A percentile compares a stretch with the other conserved stretches of the same genome.
Conservation (phyloP, 2,113 vertebrate genomes). For the Camelus bactrianus region DNA sequence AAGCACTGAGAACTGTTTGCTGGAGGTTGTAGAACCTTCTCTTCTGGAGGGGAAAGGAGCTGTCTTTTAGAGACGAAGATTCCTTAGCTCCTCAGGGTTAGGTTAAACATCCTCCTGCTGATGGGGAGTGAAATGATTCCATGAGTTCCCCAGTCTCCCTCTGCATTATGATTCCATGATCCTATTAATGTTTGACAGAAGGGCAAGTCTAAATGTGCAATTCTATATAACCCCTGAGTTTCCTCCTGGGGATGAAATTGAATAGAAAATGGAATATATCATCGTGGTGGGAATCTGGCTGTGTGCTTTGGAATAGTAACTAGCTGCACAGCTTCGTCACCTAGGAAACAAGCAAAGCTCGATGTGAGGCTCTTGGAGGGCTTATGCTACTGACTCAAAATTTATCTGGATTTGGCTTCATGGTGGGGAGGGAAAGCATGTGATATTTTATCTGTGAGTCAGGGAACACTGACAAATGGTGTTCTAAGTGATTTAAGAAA, state of each 20-base stretch:
- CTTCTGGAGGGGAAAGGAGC: background rate
- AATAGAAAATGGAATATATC: conserved; percentile 67
- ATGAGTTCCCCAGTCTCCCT: background rate
- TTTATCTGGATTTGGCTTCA: conserved; percentile 52
- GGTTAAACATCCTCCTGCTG: background rate
- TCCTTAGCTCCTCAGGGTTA: background rate
- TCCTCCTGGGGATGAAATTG: conserved; percentile 62
- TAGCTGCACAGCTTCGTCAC: conserved; percentile 59
- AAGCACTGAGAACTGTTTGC: background rate
- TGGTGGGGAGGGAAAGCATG: conserved; percentile 17
- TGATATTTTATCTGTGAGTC: conserved; percentile 51
- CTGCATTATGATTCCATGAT: conserved; percentile 22
- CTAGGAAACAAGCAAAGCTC: conserved; percentile 72
- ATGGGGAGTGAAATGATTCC: background rate
- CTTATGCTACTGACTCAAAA: conserved; percentile 60
- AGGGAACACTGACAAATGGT: conserved; percentile 36
- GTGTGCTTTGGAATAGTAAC: conserved; percentile 71
- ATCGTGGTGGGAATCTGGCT: conserved; percentile 47
- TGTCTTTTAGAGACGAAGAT: background rate
- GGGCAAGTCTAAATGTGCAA: conserved; percentile 15
- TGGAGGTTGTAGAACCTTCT: background rate
- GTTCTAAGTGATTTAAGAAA: conserved; percentile 49
- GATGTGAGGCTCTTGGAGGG: conserved; percentile 18
- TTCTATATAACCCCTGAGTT: conserved; percentile 46
- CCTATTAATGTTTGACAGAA: conserved; percentile 56